A percentile compares a stretch with the other conserved stretches of the same genome.
phyloP scores from a whole-genome alignment of 2,797 vertebrate genomes.

The Cheirogaleus major region DNA sequence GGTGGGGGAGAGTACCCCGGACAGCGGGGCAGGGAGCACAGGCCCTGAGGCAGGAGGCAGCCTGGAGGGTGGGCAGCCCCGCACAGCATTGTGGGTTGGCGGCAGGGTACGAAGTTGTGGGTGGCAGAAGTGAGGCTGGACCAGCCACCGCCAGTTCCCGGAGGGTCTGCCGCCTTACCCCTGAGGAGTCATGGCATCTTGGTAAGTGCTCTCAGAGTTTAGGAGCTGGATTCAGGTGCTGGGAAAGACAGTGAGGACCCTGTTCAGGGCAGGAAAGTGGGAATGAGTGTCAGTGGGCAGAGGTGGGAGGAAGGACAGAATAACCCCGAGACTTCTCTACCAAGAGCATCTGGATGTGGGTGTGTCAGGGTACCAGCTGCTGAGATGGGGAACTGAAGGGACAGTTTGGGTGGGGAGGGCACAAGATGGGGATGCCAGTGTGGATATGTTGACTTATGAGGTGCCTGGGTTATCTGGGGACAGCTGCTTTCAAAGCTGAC shows the following conservation, averaged over 20 bases:
- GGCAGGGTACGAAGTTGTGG: not conserved
- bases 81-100: rapidly evolving
- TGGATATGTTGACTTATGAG: not conserved
- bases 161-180: not conserved
- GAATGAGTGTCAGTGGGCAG: not conserved
- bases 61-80: not conserved
- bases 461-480: not conserved
- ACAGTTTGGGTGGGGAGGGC: not conserved
- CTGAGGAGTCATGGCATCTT: not conserved
- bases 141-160: not conserved
- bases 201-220: not conserved
- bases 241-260: not conserved
- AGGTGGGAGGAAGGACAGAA: not conserved
- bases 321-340: not conserved
- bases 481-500: not conserved
- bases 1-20: not conserved
- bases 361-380: not conserved
- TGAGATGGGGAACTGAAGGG: not conserved
- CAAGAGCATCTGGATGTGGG: not conserved
- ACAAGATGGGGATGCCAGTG: rapidly evolving
- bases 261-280: not conserved
- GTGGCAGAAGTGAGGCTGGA: not conserved
- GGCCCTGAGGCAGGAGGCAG: not conserved
- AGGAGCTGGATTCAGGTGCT: not conserved
- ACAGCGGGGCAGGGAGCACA: rapidly evolving